These are phyloP conservation scores for Zaprionus camerounensis DNA, from an alignment of 1,140 invertebrate species.

Conservation along the genomic window DNA sequence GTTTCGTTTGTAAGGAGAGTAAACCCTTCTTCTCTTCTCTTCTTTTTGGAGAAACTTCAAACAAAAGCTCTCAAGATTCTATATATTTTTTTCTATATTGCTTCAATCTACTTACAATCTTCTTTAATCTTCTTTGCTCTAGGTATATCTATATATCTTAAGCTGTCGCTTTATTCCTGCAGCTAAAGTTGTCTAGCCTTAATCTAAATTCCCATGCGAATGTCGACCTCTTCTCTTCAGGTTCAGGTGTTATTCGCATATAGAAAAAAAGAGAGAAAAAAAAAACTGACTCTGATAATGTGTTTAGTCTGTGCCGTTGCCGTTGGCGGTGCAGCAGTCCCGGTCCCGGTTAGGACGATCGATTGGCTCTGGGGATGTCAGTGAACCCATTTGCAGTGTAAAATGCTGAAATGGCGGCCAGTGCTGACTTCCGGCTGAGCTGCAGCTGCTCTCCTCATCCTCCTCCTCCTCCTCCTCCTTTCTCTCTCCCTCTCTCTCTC, in stretches of 20 bases:
- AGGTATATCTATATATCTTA: too few species aligned
- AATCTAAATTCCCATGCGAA: neutral
- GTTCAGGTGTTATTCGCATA: neutral
- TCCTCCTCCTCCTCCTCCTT: neutral
- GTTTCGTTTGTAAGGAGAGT: neutral
- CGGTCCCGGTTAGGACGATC: slow-evolving; percentile 24
- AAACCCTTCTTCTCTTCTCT: too few species aligned
- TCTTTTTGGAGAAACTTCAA: too few species aligned
- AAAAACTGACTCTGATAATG: slow-evolving; percentile 2
- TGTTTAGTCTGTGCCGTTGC: neutral
- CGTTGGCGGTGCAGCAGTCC: neutral
- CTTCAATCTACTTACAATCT: too few species aligned
- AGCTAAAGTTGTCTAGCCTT: neutral
- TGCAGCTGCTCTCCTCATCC: neutral
- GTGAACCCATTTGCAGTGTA: slow-evolving; percentile 35
- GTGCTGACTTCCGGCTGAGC: slow-evolving; percentile 34
- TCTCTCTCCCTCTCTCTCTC: neutral
- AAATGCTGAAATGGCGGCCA: slow-evolving; percentile 35
- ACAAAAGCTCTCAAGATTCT: too few species aligned
- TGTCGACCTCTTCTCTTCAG: neutral
- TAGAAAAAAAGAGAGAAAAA: neutral
- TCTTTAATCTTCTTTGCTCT: too few species aligned
- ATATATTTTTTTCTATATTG: too few species aligned
- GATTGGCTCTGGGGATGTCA: slow-evolving; percentile 33
- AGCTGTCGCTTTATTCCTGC: too few species aligned